Conservation (phyloP, 2,888 invertebrate species). For the Zygothrica quintamaculata region DNA sequence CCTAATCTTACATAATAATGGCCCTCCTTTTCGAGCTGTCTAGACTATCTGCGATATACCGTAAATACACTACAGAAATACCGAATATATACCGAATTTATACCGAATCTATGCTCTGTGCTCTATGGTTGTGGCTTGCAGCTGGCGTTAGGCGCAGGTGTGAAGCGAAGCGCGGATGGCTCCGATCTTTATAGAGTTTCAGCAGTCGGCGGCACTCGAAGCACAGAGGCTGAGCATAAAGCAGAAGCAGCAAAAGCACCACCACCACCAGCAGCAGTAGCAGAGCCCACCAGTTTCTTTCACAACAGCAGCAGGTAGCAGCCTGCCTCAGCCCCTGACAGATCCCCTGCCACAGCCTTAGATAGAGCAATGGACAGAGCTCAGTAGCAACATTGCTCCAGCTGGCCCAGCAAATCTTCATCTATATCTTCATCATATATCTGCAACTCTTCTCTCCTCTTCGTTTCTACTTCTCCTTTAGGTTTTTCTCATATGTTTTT, state of each 20-base stretch:
- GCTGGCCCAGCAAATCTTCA: too few relatives aligned
- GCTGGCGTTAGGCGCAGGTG: conserved; percentile 77
- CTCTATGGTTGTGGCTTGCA: conserved; percentile 56
- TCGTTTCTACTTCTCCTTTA: background rate
- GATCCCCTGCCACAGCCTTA: too few relatives aligned
- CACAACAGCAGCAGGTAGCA: too few relatives aligned
- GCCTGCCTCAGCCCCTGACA: too few relatives aligned
- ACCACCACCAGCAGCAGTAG: conserved; percentile 1
- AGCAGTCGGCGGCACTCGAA: background rate
- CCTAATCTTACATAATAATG: conserved; percentile 76
- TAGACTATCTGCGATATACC: conserved; percentile 8
- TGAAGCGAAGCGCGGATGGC: conserved; percentile 82
- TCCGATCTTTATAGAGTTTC: conserved; percentile 81
- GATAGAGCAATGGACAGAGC: too few relatives aligned
- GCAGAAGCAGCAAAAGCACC: conserved; percentile 29
- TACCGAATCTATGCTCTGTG: too few relatives aligned
- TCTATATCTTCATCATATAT: too few relatives aligned
- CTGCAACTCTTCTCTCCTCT: too few relatives aligned
- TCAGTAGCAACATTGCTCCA: too few relatives aligned
- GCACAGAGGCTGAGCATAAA: conserved; percentile 44
- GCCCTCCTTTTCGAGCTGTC: conserved; percentile 46
- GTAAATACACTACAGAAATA: conserved; percentile 34
- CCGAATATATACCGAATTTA: conserved; percentile 33
- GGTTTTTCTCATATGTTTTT: conserved; percentile 36
- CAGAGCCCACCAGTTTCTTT: background rate